phyloP scores from a whole-genome alignment of 2,797 vertebrate genomes.

The Meriones psammophilus region DNA sequence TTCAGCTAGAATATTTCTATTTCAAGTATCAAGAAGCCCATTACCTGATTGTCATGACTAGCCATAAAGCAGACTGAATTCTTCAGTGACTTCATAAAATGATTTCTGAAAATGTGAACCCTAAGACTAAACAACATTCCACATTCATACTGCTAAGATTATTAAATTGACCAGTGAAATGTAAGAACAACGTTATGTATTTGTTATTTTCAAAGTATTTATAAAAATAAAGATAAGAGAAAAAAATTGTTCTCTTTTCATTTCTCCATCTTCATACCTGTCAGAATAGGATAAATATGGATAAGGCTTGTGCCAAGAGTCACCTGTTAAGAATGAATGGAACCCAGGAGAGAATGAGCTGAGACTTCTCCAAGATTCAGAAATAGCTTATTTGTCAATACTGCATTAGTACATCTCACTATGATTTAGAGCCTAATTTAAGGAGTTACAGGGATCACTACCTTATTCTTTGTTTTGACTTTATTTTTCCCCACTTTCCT shows the following conservation, averaged over 20 bases:
- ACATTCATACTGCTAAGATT: background rate
- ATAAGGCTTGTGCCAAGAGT: background rate
- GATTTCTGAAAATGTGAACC: background rate
- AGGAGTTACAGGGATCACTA: background rate
- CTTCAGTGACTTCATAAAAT: background rate
- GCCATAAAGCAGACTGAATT: background rate
- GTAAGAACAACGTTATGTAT: background rate
- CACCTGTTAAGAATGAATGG: background rate
- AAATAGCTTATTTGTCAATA: background rate
- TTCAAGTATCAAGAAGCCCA: background rate
- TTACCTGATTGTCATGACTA: conserved; percentile 4
- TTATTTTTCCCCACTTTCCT: background rate
- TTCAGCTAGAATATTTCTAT: background rate
- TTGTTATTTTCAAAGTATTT: background rate
- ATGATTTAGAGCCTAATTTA: background rate
- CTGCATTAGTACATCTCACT: background rate
- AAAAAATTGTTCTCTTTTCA: background rate
- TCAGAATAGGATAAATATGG: background rate
- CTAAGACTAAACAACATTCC: background rate
- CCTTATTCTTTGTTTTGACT: background rate
- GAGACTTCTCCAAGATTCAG: background rate
- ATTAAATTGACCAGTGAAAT: background rate
- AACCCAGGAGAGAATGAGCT: background rate
- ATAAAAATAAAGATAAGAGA: no score
- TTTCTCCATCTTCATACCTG: background rate